Base-by-base conservation (phyloP, 2,797 vertebrate genomes). In the Gymnopithys bicolor region DNA sequence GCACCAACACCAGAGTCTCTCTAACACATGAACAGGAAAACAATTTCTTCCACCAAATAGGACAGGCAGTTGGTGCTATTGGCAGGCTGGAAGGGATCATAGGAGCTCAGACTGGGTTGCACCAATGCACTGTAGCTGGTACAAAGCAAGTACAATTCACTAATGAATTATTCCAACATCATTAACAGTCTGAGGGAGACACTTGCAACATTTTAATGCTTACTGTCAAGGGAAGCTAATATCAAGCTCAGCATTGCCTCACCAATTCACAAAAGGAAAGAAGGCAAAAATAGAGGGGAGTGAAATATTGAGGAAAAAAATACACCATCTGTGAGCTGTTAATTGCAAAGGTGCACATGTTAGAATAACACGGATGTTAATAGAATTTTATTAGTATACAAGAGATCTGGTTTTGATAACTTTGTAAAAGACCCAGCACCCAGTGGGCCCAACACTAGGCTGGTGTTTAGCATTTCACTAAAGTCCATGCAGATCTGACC, bases 141-240 rank as follows among this genome's bases (percentile, higher is more conserved):
- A 86, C 25, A 64, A 79, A 90, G 58, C 45, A 79, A 81, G 59
- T 1, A 7, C 27, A 5, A 5, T 45, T 80, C 49, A 32, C 33
- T 88, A 70, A 87, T 89, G 33, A 93, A 94, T 87, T 95, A 82
- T 84, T 94, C 87, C 85, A 84, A 93, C 49, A 88, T 79, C 93
- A 96, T 91, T 84, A 94, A 91, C 52, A 91, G 70, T 88, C 83
- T 86, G 80, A 96, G 67, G 70, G 77, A 96, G 70, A 90, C 1
- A 4, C 81, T 87, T 83, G 55, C 83, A 90, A 77, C 83, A 94
- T 83, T 71, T 94, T 94, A 91, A 91, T 58, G 83, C 83, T 76
- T 80, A 53, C 82, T 87, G 91, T 93, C 93, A 93, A 82, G 86
- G 73, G 85, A 94, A 91, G 74, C 37, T 22, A 56, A 83, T 59